Conservation (phyloP, 2,888 invertebrate species). For the Cordilura impudica region DNA sequence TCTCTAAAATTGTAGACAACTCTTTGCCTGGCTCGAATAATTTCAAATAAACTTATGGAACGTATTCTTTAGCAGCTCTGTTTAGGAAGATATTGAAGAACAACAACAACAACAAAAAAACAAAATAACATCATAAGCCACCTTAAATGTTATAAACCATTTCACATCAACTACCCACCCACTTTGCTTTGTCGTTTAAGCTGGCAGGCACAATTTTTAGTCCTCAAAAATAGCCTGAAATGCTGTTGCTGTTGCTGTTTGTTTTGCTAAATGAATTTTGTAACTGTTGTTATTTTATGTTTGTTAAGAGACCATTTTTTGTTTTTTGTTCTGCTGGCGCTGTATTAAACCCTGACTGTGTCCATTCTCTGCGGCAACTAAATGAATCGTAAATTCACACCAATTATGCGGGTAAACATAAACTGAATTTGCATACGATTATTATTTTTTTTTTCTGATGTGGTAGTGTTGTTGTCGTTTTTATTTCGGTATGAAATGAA, state of each 20-base stretch:
- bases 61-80: neutral
- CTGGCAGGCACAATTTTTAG: slow-evolving; percentile 41
- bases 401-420: slow-evolving; percentile 76
- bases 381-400: slow-evolving; percentile 77
- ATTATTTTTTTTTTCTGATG: slow-evolving; percentile 44
- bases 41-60: no score
- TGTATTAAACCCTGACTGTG: slow-evolving; percentile 27
- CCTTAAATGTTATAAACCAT: slow-evolving; percentile 5
- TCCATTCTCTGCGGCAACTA: slow-evolving; percentile 66
- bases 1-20: no score
- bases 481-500: no score
- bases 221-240: slow-evolving; percentile 32
- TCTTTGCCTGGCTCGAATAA: no score
- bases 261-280: slow-evolving; percentile 40
- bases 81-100: neutral
- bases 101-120: neutral
- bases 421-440: slow-evolving; percentile 73
- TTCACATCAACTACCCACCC: neutral
- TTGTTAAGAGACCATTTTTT: slow-evolving; percentile 43
- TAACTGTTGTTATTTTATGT: slow-evolving; percentile 42
- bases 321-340: neutral
- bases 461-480: neutral
- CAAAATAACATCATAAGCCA: neutral
- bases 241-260: slow-evolving; percentile 19
- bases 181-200: slow-evolving; percentile 16